Evolutionary conservation across 2,888 invertebrate species (phyloP), one percentile per base, ranked within the genome.

Genomic region (Diplolepis rosae): DNA sequence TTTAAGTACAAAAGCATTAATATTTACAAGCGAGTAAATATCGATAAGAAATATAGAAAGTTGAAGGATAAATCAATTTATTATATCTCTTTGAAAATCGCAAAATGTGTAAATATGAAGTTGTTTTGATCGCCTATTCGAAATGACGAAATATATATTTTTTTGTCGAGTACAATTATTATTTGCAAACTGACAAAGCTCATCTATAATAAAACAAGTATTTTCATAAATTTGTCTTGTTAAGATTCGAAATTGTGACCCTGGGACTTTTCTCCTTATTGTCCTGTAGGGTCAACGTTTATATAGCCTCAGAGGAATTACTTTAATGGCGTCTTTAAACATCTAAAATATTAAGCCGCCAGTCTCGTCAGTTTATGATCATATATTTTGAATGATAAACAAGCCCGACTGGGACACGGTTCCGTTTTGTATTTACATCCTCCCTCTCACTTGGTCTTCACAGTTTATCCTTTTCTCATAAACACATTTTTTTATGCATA

Each of bases 321-420:
- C 67, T 74, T 70, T 72, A 72, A 75, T 70, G 70, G 70, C 72
- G 65, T 66, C 56, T 67, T 73, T 73, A 75, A 72, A 66, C 70
- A 69, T 72, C 71, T 71, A 51, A 75, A 75, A 73, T 75, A 68
- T 75, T 24, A 35, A 24, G 24, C 39, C 39, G 39, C 35, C 30
- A 22, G 61, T 39, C n/a, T 39, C 18, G 22, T 18, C 11, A 30
- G 56, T 35, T 18, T 56, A 35, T 35, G 32, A 32, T 35, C 27
- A 15, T 30, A 52, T 28, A 28, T 52, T 28, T 52, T 56, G 22
- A 35, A 56, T 56, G 56, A 56, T 22, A 56, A 56, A 56, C 30
- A 54, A 54, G 30, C 28, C 54, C 30, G 54, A 32, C n/a, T n/a
- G n/a, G n/a, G n/a, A n/a, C 52, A 52, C 18, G 30, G 30, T 54